phyloP scores from a whole-genome alignment of 92 coral and sea anemone genomes.

The Palythoa caribaeorum region DNA sequence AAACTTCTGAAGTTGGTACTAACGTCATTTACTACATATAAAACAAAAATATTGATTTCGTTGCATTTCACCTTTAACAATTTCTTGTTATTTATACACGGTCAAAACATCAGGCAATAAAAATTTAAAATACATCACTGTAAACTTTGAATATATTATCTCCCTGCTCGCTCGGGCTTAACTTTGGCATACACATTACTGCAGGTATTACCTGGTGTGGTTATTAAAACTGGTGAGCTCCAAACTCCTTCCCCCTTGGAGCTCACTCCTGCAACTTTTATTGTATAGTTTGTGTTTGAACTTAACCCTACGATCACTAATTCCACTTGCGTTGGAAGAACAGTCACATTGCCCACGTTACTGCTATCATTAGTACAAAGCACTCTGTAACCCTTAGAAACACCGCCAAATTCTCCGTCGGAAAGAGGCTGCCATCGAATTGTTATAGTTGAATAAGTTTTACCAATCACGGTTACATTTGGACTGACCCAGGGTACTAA shows the following conservation, averaged over 20 bases:
- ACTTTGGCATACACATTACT: too few species aligned
- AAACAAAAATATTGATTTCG: too few species aligned
- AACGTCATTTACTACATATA: too few species aligned
- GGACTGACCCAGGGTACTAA: slow-evolving; percentile 29
- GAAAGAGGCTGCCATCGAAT: slow-evolving; percentile 24
- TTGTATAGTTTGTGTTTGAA: slow-evolving; percentile 30
- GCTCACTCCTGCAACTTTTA: slow-evolving; percentile 33
- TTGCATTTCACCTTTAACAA: too few species aligned
- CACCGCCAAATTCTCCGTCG: slow-evolving; percentile 17
- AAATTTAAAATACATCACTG: too few species aligned
- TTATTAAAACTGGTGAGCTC: neutral
- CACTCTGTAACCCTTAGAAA: slow-evolving; percentile 28
- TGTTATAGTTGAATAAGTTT: neutral
- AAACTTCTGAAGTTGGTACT: too few species aligned
- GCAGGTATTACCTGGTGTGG: slow-evolving; percentile 31
- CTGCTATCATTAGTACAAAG: neutral
- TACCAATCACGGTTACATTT: neutral
- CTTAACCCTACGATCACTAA: neutral
- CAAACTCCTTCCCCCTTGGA: slow-evolving; percentile 44
- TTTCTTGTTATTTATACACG: too few species aligned
- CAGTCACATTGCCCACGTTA: neutral
- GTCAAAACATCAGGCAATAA: too few species aligned
- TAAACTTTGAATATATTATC: too few species aligned
- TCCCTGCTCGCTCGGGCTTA: too few species aligned
- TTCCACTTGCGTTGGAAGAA: slow-evolving; percentile 6